Conservation (phyloP, 2,113 vertebrate species). For the Solea senegalensis region DNA sequence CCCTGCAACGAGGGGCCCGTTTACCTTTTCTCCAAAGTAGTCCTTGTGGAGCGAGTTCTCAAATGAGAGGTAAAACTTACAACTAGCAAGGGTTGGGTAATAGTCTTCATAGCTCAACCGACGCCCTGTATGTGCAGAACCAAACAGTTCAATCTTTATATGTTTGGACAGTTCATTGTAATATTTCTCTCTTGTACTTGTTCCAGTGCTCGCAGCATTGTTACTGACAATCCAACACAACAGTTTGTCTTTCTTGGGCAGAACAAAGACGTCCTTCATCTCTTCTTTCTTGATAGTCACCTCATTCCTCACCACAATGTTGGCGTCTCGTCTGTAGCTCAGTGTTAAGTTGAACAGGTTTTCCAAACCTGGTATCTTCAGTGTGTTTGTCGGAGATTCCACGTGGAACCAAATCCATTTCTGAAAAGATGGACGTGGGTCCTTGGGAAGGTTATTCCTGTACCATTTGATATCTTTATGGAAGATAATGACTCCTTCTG, state of each 20-base stretch:
- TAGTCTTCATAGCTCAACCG: slow-evolving; percentile 83
- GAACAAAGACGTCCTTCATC: slow-evolving; percentile 80
- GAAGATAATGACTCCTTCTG: slow-evolving; percentile 84
- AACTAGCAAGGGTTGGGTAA: slow-evolving; percentile 84
- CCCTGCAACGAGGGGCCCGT: slow-evolving; percentile 84
- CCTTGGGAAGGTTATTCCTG: slow-evolving; percentile 83
- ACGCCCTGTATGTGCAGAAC: slow-evolving; percentile 76
- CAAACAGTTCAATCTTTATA: background rate
- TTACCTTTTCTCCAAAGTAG: slow-evolving; percentile 90
- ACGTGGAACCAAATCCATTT: slow-evolving; percentile 91
- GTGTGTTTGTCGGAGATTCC: slow-evolving; percentile 87
- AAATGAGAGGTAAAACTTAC: slow-evolving; percentile 91
- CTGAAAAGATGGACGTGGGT: slow-evolving; percentile 84
- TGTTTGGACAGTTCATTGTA: background rate
- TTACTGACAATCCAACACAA: slow-evolving; percentile 92
- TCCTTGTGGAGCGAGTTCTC: slow-evolving; percentile 91
- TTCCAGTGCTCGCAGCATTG: slow-evolving; percentile 66
- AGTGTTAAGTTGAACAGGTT: slow-evolving; percentile 88
- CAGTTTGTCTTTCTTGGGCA: slow-evolving; percentile 86
- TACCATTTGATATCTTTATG: slow-evolving; percentile 83
- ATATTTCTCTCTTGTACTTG: slow-evolving; percentile 81
- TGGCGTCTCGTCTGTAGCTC: slow-evolving; percentile 87
- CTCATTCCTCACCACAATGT: slow-evolving; percentile 87
- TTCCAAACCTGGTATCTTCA: slow-evolving; percentile 69
- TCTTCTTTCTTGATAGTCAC: slow-evolving; percentile 79